Conservation (phyloP, 1,140 invertebrate genomes). For the Neuroterus valhalla region DNA sequence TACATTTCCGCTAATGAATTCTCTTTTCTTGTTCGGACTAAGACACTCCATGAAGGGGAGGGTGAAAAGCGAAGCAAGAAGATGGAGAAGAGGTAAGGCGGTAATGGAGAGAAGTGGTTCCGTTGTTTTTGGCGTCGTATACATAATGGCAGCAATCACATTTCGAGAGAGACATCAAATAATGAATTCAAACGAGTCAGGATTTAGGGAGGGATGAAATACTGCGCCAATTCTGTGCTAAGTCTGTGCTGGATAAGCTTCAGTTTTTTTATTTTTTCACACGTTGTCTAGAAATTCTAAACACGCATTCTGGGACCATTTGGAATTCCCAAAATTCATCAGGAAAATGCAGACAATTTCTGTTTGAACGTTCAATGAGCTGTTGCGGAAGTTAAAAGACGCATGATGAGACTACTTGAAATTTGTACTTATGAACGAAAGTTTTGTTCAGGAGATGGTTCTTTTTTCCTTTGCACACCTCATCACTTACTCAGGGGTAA, state of each 20-base stretch:
- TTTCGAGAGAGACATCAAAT: constrained; percentile 39
- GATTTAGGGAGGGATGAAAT: constrained; percentile 11
- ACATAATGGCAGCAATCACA: constrained; percentile 46
- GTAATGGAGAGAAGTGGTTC: constrained; percentile 47
- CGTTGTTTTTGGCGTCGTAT: constrained; percentile 40
- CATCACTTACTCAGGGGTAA: no score
- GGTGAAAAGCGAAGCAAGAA: constrained; percentile 5
- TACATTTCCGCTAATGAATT: constrained; percentile 47
- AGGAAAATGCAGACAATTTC: no score
- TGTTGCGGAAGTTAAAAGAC: no score
- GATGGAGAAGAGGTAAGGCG: constrained; percentile 37
- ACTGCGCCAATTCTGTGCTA: neutral
- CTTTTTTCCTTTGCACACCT: no score
- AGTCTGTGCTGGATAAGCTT: neutral
- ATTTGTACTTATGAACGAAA: no score
- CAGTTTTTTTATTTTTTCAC: no score
- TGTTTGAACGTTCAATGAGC: no score
- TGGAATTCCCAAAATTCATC: no score
- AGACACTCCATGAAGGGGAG: constrained; percentile 5
- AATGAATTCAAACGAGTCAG: constrained; percentile 21
- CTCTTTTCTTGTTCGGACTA: constrained; percentile 26
- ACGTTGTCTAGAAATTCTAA: no score
- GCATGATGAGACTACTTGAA: no score
- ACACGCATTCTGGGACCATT: no score
- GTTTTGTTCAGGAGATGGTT: no score